phyloP scores from a whole-genome alignment of 2,113 vertebrate genomes.

The Onychostruthus taczanowskii region DNA sequence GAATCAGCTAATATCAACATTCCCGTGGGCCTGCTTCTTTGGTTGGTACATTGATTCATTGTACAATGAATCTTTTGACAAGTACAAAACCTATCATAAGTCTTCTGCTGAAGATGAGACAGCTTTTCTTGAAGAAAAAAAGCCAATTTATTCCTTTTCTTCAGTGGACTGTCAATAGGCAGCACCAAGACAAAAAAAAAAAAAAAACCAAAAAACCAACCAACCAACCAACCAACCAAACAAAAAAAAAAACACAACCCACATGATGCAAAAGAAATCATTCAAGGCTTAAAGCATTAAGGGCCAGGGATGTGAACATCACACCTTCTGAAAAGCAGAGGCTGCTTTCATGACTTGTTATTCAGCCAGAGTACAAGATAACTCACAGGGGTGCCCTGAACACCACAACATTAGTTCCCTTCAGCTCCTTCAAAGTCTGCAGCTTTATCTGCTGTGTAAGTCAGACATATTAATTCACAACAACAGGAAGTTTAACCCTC shows the following conservation, averaged over 20 bases:
- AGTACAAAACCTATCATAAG: neutral
- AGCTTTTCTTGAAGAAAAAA: neutral
- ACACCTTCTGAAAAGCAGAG: neutral
- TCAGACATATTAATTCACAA: neutral
- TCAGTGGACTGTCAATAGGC: neutral
- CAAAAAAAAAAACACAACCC: no score
- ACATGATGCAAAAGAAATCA: neutral
- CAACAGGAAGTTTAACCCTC: neutral
- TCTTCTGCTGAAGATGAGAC: neutral
- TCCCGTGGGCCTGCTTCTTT: neutral
- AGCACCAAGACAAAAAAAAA: neutral
- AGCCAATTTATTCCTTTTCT: neutral
- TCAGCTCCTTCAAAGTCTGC: neutral
- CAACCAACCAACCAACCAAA: no score
- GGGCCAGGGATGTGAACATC: neutral
- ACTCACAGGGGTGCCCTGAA: neutral
- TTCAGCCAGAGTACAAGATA: neutral
- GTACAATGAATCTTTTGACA: neutral
- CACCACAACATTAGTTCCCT: neutral
- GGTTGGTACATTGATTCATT: neutral
- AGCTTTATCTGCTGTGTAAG: neutral
- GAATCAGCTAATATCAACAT: neutral
- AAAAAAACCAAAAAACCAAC: neutral
- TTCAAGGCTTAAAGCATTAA: neutral
- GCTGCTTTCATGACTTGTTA: neutral